Conservation (phyloP, 2,797 vertebrate genomes). For the Xenentodon cancila region DNA sequence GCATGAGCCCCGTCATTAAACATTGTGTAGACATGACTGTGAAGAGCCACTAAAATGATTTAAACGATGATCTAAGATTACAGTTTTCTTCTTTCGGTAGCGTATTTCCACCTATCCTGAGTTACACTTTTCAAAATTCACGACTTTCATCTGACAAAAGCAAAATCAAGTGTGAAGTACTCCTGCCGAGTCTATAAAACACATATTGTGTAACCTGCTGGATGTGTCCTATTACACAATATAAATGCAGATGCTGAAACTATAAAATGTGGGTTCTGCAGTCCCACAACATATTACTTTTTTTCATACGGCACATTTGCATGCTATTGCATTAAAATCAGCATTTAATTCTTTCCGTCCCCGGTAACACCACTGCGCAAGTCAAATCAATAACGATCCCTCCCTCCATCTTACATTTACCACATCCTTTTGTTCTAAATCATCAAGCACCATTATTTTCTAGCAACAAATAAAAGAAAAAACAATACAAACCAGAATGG, state of each 20-base stretch:
- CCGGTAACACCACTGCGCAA: slow-evolving; percentile 27
- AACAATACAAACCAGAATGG: slow-evolving; percentile 52
- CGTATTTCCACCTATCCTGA: too few relatives aligned
- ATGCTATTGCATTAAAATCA: slow-evolving; percentile 33
- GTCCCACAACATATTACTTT: slow-evolving; percentile 8
- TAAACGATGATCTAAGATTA: too few relatives aligned
- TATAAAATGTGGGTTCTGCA: not conserved
- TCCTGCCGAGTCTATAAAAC: not conserved
- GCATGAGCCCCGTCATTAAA: too few relatives aligned
- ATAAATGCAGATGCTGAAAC: slow-evolving; percentile 11
- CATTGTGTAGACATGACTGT: too few relatives aligned
- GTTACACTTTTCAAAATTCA: too few relatives aligned
- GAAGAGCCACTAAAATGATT: too few relatives aligned
- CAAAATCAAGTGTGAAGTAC: not conserved
- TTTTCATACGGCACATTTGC: slow-evolving; percentile 1
- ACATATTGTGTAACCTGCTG: not conserved
- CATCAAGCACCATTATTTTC: slow-evolving; percentile 56
- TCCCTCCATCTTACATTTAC: slow-evolving; percentile 31
- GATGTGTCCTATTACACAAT: slow-evolving; percentile 4
- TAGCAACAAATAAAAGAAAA: slow-evolving; percentile 26
- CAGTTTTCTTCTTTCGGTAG: too few relatives aligned
- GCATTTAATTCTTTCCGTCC: slow-evolving; percentile 44
- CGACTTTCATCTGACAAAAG: too few relatives aligned
- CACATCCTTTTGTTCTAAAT: slow-evolving; percentile 40
- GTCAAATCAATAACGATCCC: slow-evolving; percentile 49